These are phyloP conservation scores for Aurelia aurita complex sp. Pacific DNA, from an alignment of 30 jellyfish, hydroid and myxozoan genomes.

Conservation along the genomic window DNA sequence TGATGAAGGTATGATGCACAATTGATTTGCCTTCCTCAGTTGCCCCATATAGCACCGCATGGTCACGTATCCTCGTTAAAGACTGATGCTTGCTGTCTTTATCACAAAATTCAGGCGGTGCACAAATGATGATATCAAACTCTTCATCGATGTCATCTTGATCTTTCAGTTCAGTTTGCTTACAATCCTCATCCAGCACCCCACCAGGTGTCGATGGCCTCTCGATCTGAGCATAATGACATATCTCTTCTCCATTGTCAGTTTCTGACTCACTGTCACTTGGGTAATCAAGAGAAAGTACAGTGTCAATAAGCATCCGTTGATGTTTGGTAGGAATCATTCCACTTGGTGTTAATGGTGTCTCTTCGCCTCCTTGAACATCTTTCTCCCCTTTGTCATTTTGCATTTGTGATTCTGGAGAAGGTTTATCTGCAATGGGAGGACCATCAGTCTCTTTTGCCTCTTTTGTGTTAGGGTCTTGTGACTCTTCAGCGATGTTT, in stretches of 20 bases:
- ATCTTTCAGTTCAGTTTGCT: constrained; percentile 1
- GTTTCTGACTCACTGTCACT: constrained; percentile 58
- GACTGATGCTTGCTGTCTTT: constrained; percentile 35
- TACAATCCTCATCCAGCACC: background rate
- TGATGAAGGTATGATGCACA: constrained; percentile 32
- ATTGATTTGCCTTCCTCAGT: constrained; percentile 53
- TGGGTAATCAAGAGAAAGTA: constrained; percentile 55
- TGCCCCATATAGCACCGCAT: constrained; percentile 59
- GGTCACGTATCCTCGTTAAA: constrained; percentile 31
- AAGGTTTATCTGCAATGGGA: no score
- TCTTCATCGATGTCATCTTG: constrained; percentile 13
- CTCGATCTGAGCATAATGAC: constrained; percentile 58
- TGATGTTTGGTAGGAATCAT: constrained; percentile 71
- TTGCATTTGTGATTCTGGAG: no score
- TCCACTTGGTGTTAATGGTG: constrained; percentile 30
- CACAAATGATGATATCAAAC: constrained; percentile 26
- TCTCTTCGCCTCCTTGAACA: constrained; percentile 18
- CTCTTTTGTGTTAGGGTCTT: no score
- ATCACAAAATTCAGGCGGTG: constrained; percentile 51
- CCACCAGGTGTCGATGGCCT: constrained; percentile 30
- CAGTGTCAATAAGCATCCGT: constrained; percentile 67
- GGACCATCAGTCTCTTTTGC: no score
- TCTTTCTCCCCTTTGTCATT: no score
- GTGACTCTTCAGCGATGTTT: background rate
- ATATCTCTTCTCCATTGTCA: constrained; percentile 37